Conservation (phyloP, 1,140 invertebrate genomes). For the Onthophagus taurus region DNA sequence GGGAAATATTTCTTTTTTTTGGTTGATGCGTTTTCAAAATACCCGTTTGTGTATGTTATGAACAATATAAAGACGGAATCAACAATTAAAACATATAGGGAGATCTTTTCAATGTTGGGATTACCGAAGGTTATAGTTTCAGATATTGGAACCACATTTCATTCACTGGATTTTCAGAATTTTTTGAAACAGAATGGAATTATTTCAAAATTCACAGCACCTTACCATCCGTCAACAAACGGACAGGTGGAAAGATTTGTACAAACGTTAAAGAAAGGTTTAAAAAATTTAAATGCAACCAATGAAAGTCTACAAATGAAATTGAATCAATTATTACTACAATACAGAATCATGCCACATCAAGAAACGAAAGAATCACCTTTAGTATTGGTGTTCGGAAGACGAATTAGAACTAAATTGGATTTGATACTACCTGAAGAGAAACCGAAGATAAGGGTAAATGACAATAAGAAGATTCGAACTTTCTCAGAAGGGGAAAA, state of each 20-base stretch:
- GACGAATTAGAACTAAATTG: constrained; percentile 1
- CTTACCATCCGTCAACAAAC: constrained; percentile 1
- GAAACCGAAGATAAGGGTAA: too few species aligned
- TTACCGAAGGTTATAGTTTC: background rate
- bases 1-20: background rate
- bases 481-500: too few species aligned
- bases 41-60: background rate
- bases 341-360: background rate
- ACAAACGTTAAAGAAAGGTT: constrained; percentile 7
- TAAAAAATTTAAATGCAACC: too few species aligned
- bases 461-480: too few species aligned
- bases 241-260: background rate
- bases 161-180: background rate
- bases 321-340: too few species aligned
- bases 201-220: background rate
- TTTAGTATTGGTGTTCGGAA: background rate
- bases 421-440: too few species aligned
- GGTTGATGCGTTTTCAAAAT: constrained; percentile 6
- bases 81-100: background rate
- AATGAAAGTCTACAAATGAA: too few species aligned
- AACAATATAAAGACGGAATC: background rate
- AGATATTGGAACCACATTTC: background rate
- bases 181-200: constrained; percentile 2
- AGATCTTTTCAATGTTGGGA: background rate
- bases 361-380: background rate